phyloP scores from a whole-genome alignment of 35 echinoderm and acorn worm genomes.

The Eucidaris tribuloides region DNA sequence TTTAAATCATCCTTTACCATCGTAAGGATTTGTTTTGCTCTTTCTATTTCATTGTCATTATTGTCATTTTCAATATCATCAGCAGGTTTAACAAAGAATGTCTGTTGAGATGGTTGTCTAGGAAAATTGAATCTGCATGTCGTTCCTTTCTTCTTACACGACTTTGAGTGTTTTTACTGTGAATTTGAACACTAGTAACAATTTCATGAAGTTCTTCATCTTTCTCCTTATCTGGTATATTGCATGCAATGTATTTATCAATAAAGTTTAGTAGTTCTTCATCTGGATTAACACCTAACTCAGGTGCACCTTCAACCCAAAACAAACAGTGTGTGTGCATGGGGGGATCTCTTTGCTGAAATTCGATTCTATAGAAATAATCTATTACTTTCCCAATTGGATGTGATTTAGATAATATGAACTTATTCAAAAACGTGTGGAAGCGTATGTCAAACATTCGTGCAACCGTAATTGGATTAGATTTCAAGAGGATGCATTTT shows the following conservation, averaged over 20 bases:
- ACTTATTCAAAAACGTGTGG: slow-evolving; percentile 52
- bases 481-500: slow-evolving; percentile 35
- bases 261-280: slow-evolving; percentile 40
- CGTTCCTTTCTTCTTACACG: slow-evolving; percentile 66
- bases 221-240: slow-evolving; percentile 30
- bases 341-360: slow-evolving; percentile 38
- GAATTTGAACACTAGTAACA: slow-evolving; percentile 53
- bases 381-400: slow-evolving; percentile 56
- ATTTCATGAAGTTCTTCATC: slow-evolving; percentile 67
- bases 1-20: slow-evolving; percentile 17
- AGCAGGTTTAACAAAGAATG: slow-evolving; percentile 47
- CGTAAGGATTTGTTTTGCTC: slow-evolving; percentile 13
- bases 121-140: slow-evolving; percentile 81
- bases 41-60: background rate
- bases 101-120: slow-evolving; percentile 36
- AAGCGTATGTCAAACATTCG: slow-evolving; percentile 60
- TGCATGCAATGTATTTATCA: slow-evolving; percentile 52
- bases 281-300: slow-evolving; percentile 12
- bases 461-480: slow-evolving; percentile 57
- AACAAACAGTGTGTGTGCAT: slow-evolving; percentile 50
- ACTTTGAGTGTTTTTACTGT: slow-evolving; percentile 78
- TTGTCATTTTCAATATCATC: background rate
- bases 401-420: slow-evolving; percentile 29
- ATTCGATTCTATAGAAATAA: slow-evolving; percentile 53
- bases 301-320: slow-evolving; percentile 56